A percentile compares a stretch with the other conserved stretches of the same genome.
phyloP scores from a whole-genome alignment of 2,888 invertebrate genomes.

The Xanthia icteritia region DNA sequence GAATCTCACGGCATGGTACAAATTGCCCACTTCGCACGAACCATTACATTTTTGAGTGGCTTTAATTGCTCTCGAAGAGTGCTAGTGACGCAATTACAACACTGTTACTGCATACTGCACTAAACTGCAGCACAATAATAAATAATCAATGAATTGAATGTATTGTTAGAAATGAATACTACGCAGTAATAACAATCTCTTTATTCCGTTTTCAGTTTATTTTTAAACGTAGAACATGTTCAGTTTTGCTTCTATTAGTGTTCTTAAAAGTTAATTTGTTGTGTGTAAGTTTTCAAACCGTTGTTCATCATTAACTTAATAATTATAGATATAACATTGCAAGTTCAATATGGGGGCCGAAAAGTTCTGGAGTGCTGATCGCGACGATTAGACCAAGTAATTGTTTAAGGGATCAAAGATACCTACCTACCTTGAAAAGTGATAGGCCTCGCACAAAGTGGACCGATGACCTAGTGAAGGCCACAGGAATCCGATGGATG shows the following conservation, averaged over 20 bases:
- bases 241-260: too few species aligned
- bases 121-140: conserved; percentile 15
- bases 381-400: too few species aligned
- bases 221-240: too few species aligned
- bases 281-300: not conserved
- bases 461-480: too few species aligned
- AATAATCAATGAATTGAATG: conserved; percentile 11
- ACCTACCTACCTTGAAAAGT: too few species aligned
- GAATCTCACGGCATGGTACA: conserved; percentile 20
- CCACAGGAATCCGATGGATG: too few species aligned
- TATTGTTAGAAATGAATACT: not conserved
- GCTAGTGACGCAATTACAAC: conserved; percentile 45
- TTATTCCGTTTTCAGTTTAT: not conserved
- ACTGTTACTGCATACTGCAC: conserved; percentile 29
- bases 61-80: conserved; percentile 63
- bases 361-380: too few species aligned
- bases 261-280: not conserved
- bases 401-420: too few species aligned
- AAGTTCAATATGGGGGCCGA: not conserved
- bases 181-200: not conserved
- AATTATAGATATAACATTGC: not conserved
- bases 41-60: conserved; percentile 64
- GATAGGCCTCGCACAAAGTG: too few species aligned
- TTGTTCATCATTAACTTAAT: not conserved
- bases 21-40: conserved; percentile 57